Evolutionary conservation across 2,888 invertebrate species (phyloP).

Genomic region (Perdita meconis): DNA sequence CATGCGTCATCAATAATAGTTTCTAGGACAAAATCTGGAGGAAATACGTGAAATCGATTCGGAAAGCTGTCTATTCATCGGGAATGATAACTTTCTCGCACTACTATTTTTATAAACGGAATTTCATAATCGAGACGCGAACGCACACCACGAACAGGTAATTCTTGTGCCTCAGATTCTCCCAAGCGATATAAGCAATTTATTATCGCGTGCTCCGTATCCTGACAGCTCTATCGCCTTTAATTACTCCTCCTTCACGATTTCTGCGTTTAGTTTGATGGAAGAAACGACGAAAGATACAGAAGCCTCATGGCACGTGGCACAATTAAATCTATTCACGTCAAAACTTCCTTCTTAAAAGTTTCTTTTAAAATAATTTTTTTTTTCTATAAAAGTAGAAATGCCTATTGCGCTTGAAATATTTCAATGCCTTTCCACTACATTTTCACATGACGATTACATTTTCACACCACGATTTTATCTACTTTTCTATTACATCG

Average conservation of each 20-base stretch:
- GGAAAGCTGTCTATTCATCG: background rate
- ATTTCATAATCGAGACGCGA: slow-evolving; percentile 42
- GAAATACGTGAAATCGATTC: background rate
- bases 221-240: slow-evolving; percentile 25
- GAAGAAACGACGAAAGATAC: background rate
- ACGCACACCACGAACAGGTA: slow-evolving; percentile 17
- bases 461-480: no score
- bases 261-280: slow-evolving; percentile 4
- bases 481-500: no score
- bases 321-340: background rate
- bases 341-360: background rate
- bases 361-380: background rate
- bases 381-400: background rate
- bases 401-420: no score
- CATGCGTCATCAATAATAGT: background rate
- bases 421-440: no score
- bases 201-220: slow-evolving; percentile 27
- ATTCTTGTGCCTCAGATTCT: slow-evolving; percentile 38
- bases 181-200: slow-evolving; percentile 35
- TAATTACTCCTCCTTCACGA: slow-evolving; percentile 26
- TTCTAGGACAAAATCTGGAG: background rate
- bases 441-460: no score
- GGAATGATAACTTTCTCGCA: background rate
- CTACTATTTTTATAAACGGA: slow-evolving; percentile 19
- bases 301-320: background rate